Base-by-base conservation (phyloP, 1,140 invertebrate species). In the Rhyzopertha dominica region DNA sequence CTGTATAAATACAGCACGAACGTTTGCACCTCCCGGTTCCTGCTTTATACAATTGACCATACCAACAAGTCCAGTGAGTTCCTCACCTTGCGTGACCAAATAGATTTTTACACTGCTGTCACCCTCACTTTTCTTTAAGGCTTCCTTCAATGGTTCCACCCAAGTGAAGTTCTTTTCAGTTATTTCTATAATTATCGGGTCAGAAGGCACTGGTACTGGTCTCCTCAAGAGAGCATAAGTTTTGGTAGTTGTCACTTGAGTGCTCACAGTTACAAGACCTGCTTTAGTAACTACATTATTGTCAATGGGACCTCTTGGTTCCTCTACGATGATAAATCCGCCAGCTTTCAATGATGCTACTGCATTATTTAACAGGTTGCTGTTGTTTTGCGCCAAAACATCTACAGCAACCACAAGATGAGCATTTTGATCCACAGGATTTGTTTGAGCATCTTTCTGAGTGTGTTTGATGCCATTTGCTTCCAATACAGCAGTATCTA, bases 11-110 rank as follows among this genome's bases (percentile, higher is more conserved):
- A 82, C 71, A 9, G 82, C 74, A 57, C 89, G 81, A 8, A 89
- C 70, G 55, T 79, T 80, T 31, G 77, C 69, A 34, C 90, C 90
- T 34, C 87, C 87, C 7, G 81, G 74, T 70, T 97, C 94, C 53
- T 78, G 77, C 54, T 84, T 82, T 26, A 98, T 71, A 65, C 95
- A 98, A 54, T 90, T 94, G 39, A 86, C 81, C 50, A 98, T 68
- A 30, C 95, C 95, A 32, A 95, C 69, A 17, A 93, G 74, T 39
- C 95, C 93, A 63, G 74, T 84, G 13, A 63, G 63, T 49, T 81
- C 76, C 59, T 85, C 79, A 0, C 74, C 74, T 61, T 84, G 75
- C 34, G 74, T 76, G n/a, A 86, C 77, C 5, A 90, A 63, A 59
- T 90, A 79, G 23, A 92, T 71, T 51, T 80, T 79, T n/a, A n/a